phyloP scores from a whole-genome alignment of 2,113 vertebrate genomes.

The Sorex araneus region DNA sequence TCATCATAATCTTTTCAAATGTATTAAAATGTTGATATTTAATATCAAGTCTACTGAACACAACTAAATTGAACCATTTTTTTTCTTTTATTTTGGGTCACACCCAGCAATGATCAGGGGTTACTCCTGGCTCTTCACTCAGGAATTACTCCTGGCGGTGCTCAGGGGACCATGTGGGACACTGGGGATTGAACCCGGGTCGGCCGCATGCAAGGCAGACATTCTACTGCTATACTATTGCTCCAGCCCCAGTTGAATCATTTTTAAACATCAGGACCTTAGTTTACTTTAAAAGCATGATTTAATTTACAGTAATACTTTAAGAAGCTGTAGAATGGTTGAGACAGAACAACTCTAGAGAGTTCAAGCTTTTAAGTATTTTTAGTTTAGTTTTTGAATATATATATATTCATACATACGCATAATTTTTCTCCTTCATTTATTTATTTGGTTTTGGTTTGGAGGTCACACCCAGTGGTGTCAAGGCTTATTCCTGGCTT shows the following conservation, averaged over 20 bases:
- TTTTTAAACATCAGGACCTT: neutral
- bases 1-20: conserved; percentile 53
- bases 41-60: neutral
- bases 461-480: too few species aligned
- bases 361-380: neutral
- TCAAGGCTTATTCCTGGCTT: too few species aligned
- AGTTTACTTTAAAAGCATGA: neutral
- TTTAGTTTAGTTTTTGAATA: neutral
- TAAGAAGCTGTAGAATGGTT: neutral
- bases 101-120: too few species aligned
- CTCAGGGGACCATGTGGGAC: too few species aligned
- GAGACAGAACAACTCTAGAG: neutral
- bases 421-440: neutral
- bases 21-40: conserved; percentile 18
- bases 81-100: too few species aligned
- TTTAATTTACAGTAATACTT: neutral
- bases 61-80: neutral
- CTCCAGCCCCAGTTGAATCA: neutral
- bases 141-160: too few species aligned
- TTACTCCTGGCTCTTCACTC: too few species aligned
- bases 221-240: too few species aligned
- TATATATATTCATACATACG: neutral
- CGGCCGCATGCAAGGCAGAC: too few species aligned
- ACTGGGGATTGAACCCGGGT: too few species aligned
- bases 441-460: too few species aligned